Percentiles rank a stretch among this genome's conserved stretches.
Evolutionary conservation across 1,140 invertebrate genomes (phyloP).

Genomic region (Halotydeus destructor): DNA sequence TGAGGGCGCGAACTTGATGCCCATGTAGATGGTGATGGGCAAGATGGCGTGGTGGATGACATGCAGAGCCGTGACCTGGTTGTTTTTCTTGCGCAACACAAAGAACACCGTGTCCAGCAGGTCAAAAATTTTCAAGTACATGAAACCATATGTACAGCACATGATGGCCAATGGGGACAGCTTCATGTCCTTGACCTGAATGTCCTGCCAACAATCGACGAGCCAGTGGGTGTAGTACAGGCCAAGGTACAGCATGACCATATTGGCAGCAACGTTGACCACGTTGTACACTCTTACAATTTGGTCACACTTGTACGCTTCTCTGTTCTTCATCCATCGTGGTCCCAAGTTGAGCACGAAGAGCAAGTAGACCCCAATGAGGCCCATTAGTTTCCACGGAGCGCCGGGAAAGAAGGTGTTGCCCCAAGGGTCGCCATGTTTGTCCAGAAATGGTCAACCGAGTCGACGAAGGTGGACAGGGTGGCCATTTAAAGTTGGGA

Average conservation of each 20-base stretch:
- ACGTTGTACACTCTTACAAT: conserved; percentile 26
- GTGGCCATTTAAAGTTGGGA: too few relatives aligned
- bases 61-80: conserved; percentile 65
- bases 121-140: conserved; percentile 26
- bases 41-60: conserved; percentile 55
- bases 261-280: too few relatives aligned
- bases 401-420: conserved; percentile 31
- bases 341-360: conserved; percentile 22
- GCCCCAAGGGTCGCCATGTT: too few relatives aligned
- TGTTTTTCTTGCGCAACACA: conserved; percentile 63
- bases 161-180: too few relatives aligned
- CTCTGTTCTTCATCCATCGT: conserved; percentile 24
- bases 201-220: too few relatives aligned
- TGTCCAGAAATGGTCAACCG: too few relatives aligned
- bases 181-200: too few relatives aligned
- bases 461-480: too few relatives aligned
- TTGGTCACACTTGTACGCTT: conserved; percentile 24
- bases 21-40: conserved; percentile 31
- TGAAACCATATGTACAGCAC: too few relatives aligned
- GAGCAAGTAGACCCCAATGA: conserved; percentile 15
- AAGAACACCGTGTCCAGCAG: conserved; percentile 44
- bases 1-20: conserved; percentile 19
- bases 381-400: conserved; percentile 48
- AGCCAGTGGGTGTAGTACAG: too few relatives aligned
- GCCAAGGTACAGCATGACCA: too few relatives aligned